Evolutionary conservation across 1,140 invertebrate species (phyloP).

Genomic region (Lepidotrigona ventralis): DNA sequence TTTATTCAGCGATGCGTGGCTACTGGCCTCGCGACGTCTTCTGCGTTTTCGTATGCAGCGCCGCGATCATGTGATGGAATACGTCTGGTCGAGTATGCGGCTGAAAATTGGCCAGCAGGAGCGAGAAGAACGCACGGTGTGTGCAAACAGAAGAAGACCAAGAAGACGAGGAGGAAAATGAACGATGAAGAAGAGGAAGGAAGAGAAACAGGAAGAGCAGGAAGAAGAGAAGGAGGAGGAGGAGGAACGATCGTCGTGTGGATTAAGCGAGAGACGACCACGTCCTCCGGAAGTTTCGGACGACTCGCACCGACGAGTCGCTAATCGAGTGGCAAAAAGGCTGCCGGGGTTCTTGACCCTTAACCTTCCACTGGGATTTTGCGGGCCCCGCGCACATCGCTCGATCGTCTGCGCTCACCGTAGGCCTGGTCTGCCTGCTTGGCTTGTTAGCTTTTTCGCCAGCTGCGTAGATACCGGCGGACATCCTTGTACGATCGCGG

Average conservation of each 20-base stretch:
- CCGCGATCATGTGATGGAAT: neutral
- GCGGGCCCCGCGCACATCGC: constrained; percentile 4
- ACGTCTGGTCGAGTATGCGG: neutral
- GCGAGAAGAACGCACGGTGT: neutral
- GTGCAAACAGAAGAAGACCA: constrained; percentile 19
- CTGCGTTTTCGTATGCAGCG: constrained; percentile 47
- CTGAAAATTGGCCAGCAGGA: neutral
- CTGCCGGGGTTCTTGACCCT: constrained; percentile 48
- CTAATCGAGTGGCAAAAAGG: constrained; percentile 55
- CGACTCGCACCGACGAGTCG: constrained; percentile 48
- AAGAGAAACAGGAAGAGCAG: neutral
- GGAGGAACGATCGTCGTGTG: constrained; percentile 11
- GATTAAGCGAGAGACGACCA: constrained; percentile 25
- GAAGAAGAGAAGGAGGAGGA: neutral
- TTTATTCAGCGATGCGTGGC: constrained; percentile 35
- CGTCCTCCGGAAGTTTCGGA: constrained; percentile 60
- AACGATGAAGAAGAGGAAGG: neutral
- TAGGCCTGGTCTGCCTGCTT: neutral
- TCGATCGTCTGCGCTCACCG: neutral
- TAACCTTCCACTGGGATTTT: constrained; percentile 39
- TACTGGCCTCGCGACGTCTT: neutral
- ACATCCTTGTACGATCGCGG: constrained; percentile 15
- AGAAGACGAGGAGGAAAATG: neutral
- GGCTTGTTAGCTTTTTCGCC: neutral
- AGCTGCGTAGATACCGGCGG: constrained; percentile 13